phyloP scores from a whole-genome alignment of 35 echinoderm and acorn worm genomes.

The Eucidaris tribuloides region DNA sequence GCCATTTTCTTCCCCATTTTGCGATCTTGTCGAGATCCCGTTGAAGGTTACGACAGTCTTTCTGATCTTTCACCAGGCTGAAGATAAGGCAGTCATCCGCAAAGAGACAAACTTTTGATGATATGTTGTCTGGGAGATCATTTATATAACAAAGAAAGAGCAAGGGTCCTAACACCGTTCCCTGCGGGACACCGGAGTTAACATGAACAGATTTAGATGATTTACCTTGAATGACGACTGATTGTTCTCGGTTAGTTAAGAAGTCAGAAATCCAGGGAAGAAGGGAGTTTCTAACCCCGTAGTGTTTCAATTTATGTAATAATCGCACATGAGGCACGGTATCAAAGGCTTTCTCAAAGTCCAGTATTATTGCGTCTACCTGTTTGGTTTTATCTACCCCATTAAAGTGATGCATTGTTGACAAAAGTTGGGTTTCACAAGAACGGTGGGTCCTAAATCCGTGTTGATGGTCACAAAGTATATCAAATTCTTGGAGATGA shows the following conservation, averaged over 20 bases:
- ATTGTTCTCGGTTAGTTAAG: background rate
- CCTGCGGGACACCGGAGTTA: too few species aligned
- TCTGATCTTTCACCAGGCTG: background rate
- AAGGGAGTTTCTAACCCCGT: background rate
- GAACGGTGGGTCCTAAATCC: slow-evolving; percentile 21
- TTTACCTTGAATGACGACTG: background rate
- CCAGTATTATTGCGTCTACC: background rate
- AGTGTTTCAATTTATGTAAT: slow-evolving; percentile 26
- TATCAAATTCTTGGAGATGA: background rate
- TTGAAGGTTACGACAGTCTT: background rate
- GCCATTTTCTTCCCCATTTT: background rate
- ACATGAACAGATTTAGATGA: too few species aligned
- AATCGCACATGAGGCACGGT: background rate
- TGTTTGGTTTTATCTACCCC: background rate
- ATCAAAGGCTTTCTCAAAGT: slow-evolving; percentile 11
- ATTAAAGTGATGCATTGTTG: slow-evolving; percentile 17
- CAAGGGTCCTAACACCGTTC: background rate
- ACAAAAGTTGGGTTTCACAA: slow-evolving; percentile 36
- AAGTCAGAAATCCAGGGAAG: background rate
- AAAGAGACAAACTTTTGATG: background rate
- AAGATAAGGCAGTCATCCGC: slow-evolving; percentile 16
- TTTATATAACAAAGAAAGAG: background rate
- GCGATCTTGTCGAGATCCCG: background rate
- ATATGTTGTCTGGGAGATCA: background rate
- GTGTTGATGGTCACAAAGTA: slow-evolving; percentile 7